phyloP scores from a whole-genome alignment of 2,113 vertebrate species.

The Felis catus region F.catus_Fca126_mat1.0 CM031412.1:96554001-96554500 shows the following conservation, averaged over 20 bases:
- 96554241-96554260: no score
- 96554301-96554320: no score
- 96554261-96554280: no score
- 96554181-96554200: no score
- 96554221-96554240: no score
- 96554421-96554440: not conserved
- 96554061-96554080: not conserved
- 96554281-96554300: no score
- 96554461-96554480: not conserved
- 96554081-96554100: not conserved
- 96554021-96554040: conserved; percentile 12
- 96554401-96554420: not conserved
- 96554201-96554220: no score
- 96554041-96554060: not conserved
- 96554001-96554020: conserved; percentile 30
- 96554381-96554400: no score
- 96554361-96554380: no score
- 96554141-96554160: not conserved
- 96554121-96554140: not conserved
- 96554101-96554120: not conserved
- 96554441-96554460: not conserved
- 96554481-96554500: not conserved
- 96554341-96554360: no score
- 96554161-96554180: not conserved
- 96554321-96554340: no score